Base-by-base conservation (phyloP, 2,888 invertebrate species). In the Sphaeridia pumilis region DNA sequence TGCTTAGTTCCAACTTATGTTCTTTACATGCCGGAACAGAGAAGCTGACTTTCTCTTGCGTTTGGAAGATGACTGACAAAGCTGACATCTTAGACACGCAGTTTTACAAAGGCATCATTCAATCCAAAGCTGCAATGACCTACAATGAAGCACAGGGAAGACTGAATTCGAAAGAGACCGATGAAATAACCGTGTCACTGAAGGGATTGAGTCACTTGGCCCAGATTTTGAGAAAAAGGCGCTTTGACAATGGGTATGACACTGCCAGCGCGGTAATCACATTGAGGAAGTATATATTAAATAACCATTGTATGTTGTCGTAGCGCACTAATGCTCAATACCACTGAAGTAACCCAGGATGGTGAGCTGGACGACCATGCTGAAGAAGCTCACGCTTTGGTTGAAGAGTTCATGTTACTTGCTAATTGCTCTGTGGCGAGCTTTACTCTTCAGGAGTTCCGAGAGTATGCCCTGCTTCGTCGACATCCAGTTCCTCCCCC, bases 321-420 rank as follows among this genome's bases (percentile, higher is more conserved):
- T 67, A 87, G 88, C 10, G 97, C 98, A 0, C 70, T 98, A 58
- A 80, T 89, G 21, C 74, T 98, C 56, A 95, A 97, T 0, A 94
- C 95, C 1, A 87, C 92, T 0, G 98, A 97, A 74, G 87, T 95
- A 50, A 89, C 90, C 72, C 94, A 95, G 66, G 97, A 97, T 0
- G 81, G 97, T 46, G 92, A 93, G 67, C 94, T 95, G 3, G 84
- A 90, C 72, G 97, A 98, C 72, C 83, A 89, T 72, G 74, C 92
- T 52, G 78, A 87, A 58, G 94, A 95, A 66, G 95, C 95, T 0
- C 95, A 95, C 73, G 93, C 93, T 0, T 90, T 95, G 93, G 93
- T 95, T 1, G 98, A 98, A 70, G 98, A 98, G 74, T 98, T 98
- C 73, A 98, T 98, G 98, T 83, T 98, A 75, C 71, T 95, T 49